phyloP scores from a whole-genome alignment of 2,113 vertebrate genomes.

The Alethe castanea region DNA sequence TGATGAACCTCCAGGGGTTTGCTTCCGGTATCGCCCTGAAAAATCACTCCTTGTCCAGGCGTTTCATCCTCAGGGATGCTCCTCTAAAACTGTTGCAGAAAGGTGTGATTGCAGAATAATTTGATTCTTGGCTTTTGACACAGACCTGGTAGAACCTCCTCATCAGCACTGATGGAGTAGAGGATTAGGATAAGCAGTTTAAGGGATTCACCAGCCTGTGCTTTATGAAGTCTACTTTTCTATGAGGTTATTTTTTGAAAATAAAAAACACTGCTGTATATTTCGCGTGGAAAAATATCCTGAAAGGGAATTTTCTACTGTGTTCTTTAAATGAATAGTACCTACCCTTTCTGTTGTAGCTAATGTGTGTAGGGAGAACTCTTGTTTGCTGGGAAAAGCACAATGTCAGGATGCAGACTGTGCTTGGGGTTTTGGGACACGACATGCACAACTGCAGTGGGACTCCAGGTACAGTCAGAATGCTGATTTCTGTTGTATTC shows the following conservation, averaged over 20 bases:
- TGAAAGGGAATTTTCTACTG: not conserved
- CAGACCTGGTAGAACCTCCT: not conserved
- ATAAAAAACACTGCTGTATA: not conserved
- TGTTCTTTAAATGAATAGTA: not conserved
- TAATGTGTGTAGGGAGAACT: not conserved
- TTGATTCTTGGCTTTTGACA: not conserved
- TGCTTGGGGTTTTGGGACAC: not conserved
- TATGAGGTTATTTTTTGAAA: not conserved
- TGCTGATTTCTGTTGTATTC: not conserved
- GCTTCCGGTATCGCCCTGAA: not conserved
- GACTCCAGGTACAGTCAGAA: not conserved
- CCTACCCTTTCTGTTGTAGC: not conserved
- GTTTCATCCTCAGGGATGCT: not conserved
- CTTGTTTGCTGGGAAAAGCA: not conserved
- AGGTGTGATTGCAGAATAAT: not conserved
- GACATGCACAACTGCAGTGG: not conserved
- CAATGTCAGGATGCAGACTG: accelerated
- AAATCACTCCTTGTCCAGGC: not conserved
- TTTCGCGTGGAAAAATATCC: not conserved
- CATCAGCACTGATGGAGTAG: not conserved
- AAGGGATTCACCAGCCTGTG: not conserved
- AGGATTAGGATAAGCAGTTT: not conserved
- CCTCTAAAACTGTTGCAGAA: not conserved
- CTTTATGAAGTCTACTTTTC: not conserved
- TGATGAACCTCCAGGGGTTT: not conserved